Base-by-base conservation (phyloP, 2,113 vertebrate genomes). In the Mormoops blainvillei region DNA sequence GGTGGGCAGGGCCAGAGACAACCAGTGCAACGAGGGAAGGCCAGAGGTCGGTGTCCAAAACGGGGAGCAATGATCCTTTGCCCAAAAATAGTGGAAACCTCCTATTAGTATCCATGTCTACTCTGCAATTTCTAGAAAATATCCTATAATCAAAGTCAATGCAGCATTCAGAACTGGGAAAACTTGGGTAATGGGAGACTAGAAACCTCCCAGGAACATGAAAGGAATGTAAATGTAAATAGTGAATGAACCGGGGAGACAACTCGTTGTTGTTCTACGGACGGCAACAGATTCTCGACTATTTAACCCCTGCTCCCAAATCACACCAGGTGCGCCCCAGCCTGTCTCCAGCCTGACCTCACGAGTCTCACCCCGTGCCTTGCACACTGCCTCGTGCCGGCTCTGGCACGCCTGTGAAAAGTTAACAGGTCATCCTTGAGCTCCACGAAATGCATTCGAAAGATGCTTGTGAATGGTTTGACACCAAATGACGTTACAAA, bases 51-150 rank as follows among this genome's bases (percentile, higher is more conserved):
- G 33, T 52, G 71, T 94, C 76, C 45, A 81, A 83, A 96, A 95
- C 33, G 19, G 2, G 43, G 7, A 94, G 54, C 67, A 87, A 89
- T 10, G 63, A 92, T 81, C 65, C 61, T 87, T 87, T 85, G 52
- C 84, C 96, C 93, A 95, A 95, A 97, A 95, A 96, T 92, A 97
- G 70, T 95, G 92, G 94, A 92, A 93, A 87, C 81, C 61, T 95
- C 96, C 92, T 87, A 71, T 93, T 91, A 76, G 74, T 87, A 89
- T 84, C 73, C 48, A 67, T 73, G 83, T 41, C 74, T 87, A 89
- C 82, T 58, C 50, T 92, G 33, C 87, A 95, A 97, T 96, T 97
- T 97, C 78, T 84, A 73, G 86, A 96, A 94, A 84, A 93, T 93
- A 85, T 87, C 91, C 90, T 95, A 76, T 95, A 94, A 97, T 97